These are phyloP conservation scores for Ectemnius cavifrons DNA, from an alignment of 2,888 invertebrate species.

Conservation along the genomic window DNA sequence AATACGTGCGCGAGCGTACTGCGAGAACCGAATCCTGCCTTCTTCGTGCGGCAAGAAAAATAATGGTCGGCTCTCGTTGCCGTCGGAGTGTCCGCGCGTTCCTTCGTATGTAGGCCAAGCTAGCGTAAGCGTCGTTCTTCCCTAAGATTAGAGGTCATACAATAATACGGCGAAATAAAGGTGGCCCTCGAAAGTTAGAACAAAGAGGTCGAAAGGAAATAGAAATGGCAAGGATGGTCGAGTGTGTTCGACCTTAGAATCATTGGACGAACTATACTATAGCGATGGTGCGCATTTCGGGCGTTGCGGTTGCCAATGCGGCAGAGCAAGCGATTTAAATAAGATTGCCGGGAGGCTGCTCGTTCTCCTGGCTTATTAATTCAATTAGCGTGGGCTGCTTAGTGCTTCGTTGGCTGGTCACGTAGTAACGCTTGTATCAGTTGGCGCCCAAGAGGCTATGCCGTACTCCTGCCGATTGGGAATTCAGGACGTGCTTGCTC, in stretches of 20 bases:
- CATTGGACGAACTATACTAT: too few relatives aligned
- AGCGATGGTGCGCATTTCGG: not conserved
- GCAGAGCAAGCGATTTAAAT: constrained; percentile 27
- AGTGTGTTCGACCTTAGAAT: too few relatives aligned
- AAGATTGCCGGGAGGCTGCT: constrained; percentile 35
- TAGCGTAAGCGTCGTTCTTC: too few relatives aligned
- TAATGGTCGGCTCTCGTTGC: not conserved
- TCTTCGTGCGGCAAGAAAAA: constrained; percentile 10
- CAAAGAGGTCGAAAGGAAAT: too few relatives aligned
- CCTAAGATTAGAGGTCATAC: too few relatives aligned
- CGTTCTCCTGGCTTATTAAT: constrained; percentile 41
- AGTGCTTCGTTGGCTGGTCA: constrained; percentile 37
- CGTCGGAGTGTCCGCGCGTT: not conserved
- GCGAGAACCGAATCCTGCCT: constrained; percentile 14
- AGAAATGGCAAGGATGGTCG: too few relatives aligned
- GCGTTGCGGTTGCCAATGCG: constrained; percentile 31
- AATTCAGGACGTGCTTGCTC: constrained; percentile 36
- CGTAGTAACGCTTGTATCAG: constrained; percentile 49
- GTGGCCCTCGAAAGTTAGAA: too few relatives aligned
- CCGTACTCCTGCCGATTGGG: constrained; percentile 25
- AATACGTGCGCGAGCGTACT: constrained; percentile 48
- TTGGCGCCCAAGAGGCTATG: constrained; percentile 32
- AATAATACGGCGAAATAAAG: too few relatives aligned
- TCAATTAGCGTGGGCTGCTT: constrained; percentile 43
- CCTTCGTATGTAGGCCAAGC: not conserved